Evolutionary conservation across 2,113 vertebrate genomes (phyloP).

Genomic region (Prietella phreatophila): DNA sequence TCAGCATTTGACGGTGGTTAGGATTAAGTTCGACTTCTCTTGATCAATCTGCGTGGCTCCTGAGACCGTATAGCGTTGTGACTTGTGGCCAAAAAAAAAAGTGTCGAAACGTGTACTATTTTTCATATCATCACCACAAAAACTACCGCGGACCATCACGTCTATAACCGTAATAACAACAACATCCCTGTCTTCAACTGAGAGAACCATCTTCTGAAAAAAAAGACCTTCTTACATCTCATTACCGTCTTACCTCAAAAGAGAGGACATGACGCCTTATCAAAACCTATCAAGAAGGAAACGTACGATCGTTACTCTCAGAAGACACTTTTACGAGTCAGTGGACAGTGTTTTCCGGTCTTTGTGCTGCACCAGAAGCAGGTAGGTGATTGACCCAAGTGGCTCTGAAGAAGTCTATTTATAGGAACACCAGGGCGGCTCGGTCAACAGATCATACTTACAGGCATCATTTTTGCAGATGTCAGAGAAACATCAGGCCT

Average conservation of each 20-base stretch:
- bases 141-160: too few species aligned
- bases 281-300: neutral
- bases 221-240: neutral
- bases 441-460: conserved; percentile 35
- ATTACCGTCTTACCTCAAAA: neutral
- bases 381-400: neutral
- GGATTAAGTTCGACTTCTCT: too few species aligned
- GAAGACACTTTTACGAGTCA: too few species aligned
- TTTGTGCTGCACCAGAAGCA: neutral
- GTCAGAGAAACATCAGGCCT: conserved; percentile 54
- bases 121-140: too few species aligned
- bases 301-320: neutral
- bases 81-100: too few species aligned
- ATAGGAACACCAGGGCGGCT: neutral
- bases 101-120: too few species aligned
- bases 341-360: neutral
- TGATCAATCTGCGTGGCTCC: too few species aligned
- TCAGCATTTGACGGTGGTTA: too few species aligned
- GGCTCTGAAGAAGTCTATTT: neutral
- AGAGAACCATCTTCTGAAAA: neutral
- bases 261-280: neutral
- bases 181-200: too few species aligned
- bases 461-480: conserved; percentile 54
- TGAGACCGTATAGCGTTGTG: too few species aligned
- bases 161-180: too few species aligned